Conservation (phyloP, 37 sponge, comb jelly and placozoan species). For the Haliclona indistincta region DNA sequence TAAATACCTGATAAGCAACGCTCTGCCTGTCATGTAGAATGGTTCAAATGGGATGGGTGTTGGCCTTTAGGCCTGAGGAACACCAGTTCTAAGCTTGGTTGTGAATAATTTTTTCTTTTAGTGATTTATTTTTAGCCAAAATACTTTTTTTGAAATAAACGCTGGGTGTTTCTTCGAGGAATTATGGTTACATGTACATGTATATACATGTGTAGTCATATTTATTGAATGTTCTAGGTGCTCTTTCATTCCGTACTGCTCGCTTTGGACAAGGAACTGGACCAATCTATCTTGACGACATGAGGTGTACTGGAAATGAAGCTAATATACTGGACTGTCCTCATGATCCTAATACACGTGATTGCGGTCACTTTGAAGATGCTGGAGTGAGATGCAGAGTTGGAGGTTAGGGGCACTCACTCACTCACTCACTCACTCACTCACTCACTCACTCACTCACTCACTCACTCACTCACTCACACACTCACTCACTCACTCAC, state of each 20-base stretch:
- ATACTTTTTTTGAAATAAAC: no score
- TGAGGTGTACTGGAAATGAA: constrained; percentile 13
- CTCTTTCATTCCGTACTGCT: not conserved
- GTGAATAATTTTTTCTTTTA: no score
- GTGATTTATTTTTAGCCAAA: no score
- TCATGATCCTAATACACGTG: not conserved
- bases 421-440: constrained; percentile 24
- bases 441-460: constrained; percentile 23
- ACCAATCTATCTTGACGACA: not conserved
- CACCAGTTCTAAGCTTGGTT: no score
- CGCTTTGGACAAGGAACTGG: constrained; percentile 27
- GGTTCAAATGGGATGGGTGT: no score
- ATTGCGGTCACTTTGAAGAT: constrained; percentile 41
- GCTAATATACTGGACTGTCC: constrained; percentile 8
- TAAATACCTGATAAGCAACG: no score
- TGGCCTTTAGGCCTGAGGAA: no score
- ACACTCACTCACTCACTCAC: constrained; percentile 23
- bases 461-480: constrained; percentile 21
- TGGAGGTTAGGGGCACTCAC: constrained; percentile 16
- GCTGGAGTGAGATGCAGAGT: constrained; percentile 21
- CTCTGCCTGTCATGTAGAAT: no score
- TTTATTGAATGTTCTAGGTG: not conserved
- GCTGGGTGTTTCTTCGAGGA: no score
- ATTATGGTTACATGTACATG: no score
- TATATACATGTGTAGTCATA: no score